Conservation (phyloP, 2,797 vertebrate species). For the Aldrovandia affinis region DNA sequence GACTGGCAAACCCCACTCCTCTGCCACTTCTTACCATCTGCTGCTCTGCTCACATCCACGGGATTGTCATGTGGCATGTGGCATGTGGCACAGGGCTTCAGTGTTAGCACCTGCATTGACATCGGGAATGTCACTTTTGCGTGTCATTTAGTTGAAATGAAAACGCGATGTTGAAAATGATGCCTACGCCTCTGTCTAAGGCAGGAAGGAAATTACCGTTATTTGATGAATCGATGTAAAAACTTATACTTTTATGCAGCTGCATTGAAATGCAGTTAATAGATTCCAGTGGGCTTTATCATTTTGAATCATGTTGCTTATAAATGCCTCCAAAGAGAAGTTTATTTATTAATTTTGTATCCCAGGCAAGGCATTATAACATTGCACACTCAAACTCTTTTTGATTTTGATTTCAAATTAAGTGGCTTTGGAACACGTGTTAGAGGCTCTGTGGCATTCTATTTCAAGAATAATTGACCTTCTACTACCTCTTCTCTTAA, state of each 20-base stretch:
- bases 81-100: too few species aligned
- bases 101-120: too few species aligned
- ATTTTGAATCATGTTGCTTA: neutral
- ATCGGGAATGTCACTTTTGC: too few species aligned
- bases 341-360: neutral
- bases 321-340: neutral
- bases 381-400: neutral
- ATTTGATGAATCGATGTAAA: neutral
- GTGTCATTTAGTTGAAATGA: neutral
- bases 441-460: neutral
- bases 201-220: neutral
- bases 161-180: neutral
- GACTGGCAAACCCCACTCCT: too few species aligned
- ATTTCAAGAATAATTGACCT: neutral
- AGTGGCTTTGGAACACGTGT: neutral
- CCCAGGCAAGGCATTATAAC: neutral
- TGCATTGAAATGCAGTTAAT: neutral
- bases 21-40: too few species aligned
- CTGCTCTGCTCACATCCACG: too few species aligned
- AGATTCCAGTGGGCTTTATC: neutral
- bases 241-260: neutral
- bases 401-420: neutral
- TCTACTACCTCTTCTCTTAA: neutral
- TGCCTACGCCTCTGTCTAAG: neutral
- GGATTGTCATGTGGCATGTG: too few species aligned